These are phyloP conservation scores for Mustela erminea DNA, from an alignment of 2,797 vertebrate species.

Conservation along the genomic window DNA sequence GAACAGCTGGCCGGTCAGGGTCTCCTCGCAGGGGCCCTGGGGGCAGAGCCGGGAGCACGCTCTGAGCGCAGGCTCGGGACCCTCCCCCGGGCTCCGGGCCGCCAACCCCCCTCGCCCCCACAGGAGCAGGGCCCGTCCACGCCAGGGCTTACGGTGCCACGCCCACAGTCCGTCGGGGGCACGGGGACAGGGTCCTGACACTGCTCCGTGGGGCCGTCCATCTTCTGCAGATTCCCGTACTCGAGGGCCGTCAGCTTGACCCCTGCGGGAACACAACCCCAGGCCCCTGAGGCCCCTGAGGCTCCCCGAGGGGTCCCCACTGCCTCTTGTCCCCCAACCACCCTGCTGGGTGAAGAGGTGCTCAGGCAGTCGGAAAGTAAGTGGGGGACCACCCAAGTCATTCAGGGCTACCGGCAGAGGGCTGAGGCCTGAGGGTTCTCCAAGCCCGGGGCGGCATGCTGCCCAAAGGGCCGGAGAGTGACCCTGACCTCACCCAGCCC, in stretches of 20 bases:
- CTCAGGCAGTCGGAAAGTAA: not conserved
- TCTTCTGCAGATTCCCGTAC: constrained; percentile 91
- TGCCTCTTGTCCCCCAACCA: fast-evolving
- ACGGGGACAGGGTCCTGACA: constrained; percentile 87
- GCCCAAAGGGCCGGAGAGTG: not conserved
- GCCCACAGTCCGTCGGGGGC: constrained; percentile 84
- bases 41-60: fast-evolving
- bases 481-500: not conserved
- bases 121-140: fast-evolving
- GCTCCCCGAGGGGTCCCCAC: not conserved
- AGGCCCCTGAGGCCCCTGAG: not conserved
- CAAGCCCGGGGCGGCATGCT: fast-evolving
- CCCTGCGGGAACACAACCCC: constrained; percentile 80
- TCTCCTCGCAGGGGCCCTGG: constrained; percentile 87
- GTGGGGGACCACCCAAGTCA: not conserved
- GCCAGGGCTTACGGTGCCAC: constrained; percentile 81
- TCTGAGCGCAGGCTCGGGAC: not conserved
- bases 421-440: not conserved
- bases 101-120: not conserved
- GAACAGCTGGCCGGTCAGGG: constrained; percentile 89
- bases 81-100: fast-evolving
- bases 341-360: not conserved
- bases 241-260: constrained; percentile 86
- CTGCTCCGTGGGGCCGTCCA: constrained; percentile 92
- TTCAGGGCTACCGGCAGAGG: fast-evolving